Evolutionary conservation across 1,140 invertebrate genomes (phyloP).

Genomic region (Hycleus phaleratus): DNA sequence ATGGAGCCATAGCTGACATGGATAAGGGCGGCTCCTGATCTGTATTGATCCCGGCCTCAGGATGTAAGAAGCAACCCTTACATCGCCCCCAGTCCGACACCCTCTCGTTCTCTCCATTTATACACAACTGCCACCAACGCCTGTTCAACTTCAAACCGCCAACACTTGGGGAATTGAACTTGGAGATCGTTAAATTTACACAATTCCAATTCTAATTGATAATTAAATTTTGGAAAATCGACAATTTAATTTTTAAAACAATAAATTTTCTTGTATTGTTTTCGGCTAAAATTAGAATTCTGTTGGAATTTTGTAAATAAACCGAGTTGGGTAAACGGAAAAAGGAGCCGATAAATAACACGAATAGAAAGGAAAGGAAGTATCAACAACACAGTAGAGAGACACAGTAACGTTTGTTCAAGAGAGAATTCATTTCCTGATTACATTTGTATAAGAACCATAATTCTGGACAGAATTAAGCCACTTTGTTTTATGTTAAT

Average conservation of each 20-base stretch:
- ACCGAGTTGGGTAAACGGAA: constrained; percentile 18
- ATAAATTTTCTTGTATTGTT: not conserved
- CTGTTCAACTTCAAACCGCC: constrained; percentile 8
- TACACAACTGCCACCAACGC: not conserved
- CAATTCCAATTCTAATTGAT: too few species aligned
- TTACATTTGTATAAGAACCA: constrained; percentile 38
- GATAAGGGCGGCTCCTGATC: constrained; percentile 40
- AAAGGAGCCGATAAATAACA: constrained; percentile 35
- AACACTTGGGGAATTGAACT: constrained; percentile 13
- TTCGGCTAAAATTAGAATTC: too few species aligned
- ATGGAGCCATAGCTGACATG: constrained; percentile 31
- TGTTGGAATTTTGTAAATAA: too few species aligned
- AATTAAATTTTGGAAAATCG: too few species aligned
- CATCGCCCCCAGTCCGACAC: constrained; percentile 24
- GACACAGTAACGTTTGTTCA: constrained; percentile 29
- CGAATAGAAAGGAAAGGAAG: constrained; percentile 33
- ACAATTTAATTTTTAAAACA: too few species aligned
- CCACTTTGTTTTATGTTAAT: constrained; percentile 31
- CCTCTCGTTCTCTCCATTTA: not conserved
- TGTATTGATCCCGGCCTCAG: constrained; percentile 40
- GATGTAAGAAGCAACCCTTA: constrained; percentile 42
- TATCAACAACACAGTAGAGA: constrained; percentile 25
- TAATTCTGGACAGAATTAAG: constrained; percentile 31
- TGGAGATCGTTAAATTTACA: constrained; percentile 5
- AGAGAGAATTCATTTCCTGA: constrained; percentile 40